phyloP scores from a whole-genome alignment of 2,797 vertebrate species.

The Zalophus californianus region DNA sequence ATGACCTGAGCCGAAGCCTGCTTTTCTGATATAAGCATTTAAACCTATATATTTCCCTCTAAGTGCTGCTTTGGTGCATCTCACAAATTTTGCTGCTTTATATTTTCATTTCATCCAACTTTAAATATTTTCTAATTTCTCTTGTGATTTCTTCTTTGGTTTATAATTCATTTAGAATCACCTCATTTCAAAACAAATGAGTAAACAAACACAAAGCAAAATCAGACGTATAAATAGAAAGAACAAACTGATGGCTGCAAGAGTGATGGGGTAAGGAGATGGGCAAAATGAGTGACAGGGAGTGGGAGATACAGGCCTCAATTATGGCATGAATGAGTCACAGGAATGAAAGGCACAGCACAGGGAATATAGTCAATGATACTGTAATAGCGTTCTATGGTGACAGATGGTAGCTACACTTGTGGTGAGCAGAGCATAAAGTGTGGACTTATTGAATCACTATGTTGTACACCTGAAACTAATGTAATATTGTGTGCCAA shows the following conservation, averaged over 20 bases:
- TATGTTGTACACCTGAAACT: background rate
- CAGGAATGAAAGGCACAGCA: background rate
- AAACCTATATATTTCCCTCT: too few relatives aligned
- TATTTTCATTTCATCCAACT: too few relatives aligned
- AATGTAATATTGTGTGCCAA: background rate
- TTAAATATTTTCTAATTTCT: too few relatives aligned
- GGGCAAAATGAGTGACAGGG: background rate
- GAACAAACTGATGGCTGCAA: background rate
- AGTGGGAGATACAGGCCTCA: background rate
- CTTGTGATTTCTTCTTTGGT: too few relatives aligned
- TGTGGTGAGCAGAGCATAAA: background rate
- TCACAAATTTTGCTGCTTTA: too few relatives aligned
- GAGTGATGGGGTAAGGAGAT: background rate
- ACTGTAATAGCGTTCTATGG: background rate
- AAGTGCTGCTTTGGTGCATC: too few relatives aligned
- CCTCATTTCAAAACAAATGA: background rate
- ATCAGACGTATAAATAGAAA: background rate
- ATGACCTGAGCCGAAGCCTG: too few relatives aligned
- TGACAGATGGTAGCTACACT: background rate
- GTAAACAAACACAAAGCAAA: background rate
- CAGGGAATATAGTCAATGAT: background rate
- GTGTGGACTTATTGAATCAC: background rate
- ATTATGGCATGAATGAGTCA: background rate
- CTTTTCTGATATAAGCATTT: too few relatives aligned
- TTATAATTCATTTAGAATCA: too few relatives aligned